Conservation (phyloP, 2,113 vertebrate genomes). For the Crotalus viridis region DNA sequence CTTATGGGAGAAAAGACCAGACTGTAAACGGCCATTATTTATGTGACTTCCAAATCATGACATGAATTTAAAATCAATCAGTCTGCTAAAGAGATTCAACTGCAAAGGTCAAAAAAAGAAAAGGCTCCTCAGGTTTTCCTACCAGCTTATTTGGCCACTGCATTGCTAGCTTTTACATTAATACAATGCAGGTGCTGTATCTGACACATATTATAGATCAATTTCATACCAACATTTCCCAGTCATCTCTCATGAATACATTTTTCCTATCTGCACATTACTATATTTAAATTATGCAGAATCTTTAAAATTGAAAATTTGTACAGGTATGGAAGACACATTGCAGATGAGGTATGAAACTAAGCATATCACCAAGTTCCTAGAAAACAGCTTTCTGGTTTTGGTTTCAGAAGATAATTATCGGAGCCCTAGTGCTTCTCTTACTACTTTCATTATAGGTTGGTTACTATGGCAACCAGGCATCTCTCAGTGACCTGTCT, state of each 20-base stretch:
- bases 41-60: not conserved
- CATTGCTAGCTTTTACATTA: not conserved
- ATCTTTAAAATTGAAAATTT: not conserved
- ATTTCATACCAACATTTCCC: not conserved
- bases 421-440: not conserved
- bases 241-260: not conserved
- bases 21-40: conserved; percentile 21
- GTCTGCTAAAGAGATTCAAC: not conserved
- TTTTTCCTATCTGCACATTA: not conserved
- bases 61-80: not conserved
- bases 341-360: conserved; percentile 20
- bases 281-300: not conserved
- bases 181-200: not conserved
- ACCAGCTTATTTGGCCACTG: not conserved
- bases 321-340: not conserved
- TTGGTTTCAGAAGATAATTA: not conserved
- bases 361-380: not conserved
- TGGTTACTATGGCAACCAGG: conserved; percentile 16
- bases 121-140: not conserved
- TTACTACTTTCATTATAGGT: conserved; percentile 18
- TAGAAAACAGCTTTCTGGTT: conserved; percentile 2
- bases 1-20: not conserved
- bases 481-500: conserved; percentile 11
- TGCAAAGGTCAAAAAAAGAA: not conserved
- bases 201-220: not conserved